Percentiles rank a stretch among this genome's conserved stretches.
These are phyloP conservation scores for Aix galericulata DNA, from an alignment of 2,113 vertebrate species.

Conservation along the genomic window DNA sequence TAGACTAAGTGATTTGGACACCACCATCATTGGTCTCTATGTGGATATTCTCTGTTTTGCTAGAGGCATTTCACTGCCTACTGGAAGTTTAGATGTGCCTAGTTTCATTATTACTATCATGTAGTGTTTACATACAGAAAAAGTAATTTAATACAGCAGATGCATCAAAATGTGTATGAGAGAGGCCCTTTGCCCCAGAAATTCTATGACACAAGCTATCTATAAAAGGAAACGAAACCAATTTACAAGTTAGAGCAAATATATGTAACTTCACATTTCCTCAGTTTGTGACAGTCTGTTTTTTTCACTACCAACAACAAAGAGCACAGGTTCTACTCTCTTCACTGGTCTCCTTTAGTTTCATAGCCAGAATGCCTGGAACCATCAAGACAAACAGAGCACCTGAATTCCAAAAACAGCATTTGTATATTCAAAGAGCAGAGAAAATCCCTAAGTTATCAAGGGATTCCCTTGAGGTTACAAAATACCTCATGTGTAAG, in stretches of 20 bases:
- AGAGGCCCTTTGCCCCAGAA: neutral
- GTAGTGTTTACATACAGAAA: neutral
- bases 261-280: neutral
- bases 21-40: neutral
- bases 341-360: neutral
- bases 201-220: neutral
- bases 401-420: neutral
- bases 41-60: neutral
- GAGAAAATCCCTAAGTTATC: neutral
- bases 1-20: neutral
- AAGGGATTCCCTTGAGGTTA: neutral
- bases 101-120: neutral
- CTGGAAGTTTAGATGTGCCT: neutral
- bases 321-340: neutral
- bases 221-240: neutral
- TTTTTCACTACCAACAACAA: neutral
- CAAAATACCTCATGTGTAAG: neutral
- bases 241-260: neutral
- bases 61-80: neutral
- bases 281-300: fast-evolving
- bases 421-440: neutral
- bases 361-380: neutral
- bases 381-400: neutral
- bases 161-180: neutral
- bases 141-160: neutral